These are phyloP conservation scores for Hassar affinis DNA, from an alignment of 2,113 vertebrate genomes.

Conservation along the genomic window DNA sequence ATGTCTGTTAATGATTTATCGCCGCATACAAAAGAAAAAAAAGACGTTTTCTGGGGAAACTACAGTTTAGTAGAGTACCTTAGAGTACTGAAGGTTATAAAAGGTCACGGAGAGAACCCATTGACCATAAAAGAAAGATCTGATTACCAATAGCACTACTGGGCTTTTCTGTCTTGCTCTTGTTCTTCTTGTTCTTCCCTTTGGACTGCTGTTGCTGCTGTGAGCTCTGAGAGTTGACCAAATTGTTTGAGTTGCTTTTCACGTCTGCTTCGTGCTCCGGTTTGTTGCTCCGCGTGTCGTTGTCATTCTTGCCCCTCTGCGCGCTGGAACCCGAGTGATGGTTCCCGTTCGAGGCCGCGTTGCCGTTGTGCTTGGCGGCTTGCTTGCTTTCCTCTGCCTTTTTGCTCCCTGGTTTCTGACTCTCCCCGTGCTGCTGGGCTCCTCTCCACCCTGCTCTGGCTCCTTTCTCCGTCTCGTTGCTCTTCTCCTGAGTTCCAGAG, in stretches of 20 bases:
- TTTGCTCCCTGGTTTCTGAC: slow-evolving; percentile 61
- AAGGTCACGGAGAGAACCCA: not conserved
- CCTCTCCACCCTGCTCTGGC: slow-evolving; percentile 63
- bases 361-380: slow-evolving; percentile 64
- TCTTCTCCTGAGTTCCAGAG: slow-evolving; percentile 70
- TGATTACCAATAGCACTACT: slow-evolving; percentile 80
- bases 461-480: slow-evolving; percentile 61
- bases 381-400: slow-evolving; percentile 68
- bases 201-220: slow-evolving; percentile 82
- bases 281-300: slow-evolving; percentile 58
- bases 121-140: not conserved
- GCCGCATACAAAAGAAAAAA: too few relatives aligned
- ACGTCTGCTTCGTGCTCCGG: slow-evolving; percentile 65
- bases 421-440: slow-evolving; percentile 61
- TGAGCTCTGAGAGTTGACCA: slow-evolving; percentile 65
- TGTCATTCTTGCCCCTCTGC: slow-evolving; percentile 74
- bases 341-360: slow-evolving; percentile 57
- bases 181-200: slow-evolving; percentile 88
- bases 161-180: slow-evolving; percentile 88
- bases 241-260: slow-evolving; percentile 53
- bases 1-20: not conserved
- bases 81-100: too few relatives aligned
- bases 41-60: not conserved
- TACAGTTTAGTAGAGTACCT: too few relatives aligned
- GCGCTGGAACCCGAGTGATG: slow-evolving; percentile 54